phyloP scores from a whole-genome alignment of 2,797 vertebrate species.

The Ciconia nigra region DNA sequence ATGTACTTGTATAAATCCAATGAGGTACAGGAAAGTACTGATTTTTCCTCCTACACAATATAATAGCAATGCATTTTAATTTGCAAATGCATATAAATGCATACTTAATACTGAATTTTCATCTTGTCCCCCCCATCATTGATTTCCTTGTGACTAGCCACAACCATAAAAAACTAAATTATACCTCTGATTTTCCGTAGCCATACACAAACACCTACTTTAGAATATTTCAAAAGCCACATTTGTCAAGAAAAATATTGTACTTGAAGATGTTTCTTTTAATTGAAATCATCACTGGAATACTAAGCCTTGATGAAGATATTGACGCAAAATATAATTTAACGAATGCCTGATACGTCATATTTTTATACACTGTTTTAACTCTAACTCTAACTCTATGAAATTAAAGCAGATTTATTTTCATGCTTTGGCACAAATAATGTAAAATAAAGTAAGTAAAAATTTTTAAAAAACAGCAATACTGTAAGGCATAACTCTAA shows the following conservation, averaged over 20 bases:
- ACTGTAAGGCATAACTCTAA: not conserved
- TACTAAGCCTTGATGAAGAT: not conserved
- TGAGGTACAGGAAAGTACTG: not conserved
- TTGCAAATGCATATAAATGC: not conserved
- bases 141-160: not conserved
- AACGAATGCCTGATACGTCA: not conserved
- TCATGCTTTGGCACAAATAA: not conserved
- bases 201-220: not conserved
- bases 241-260: not conserved
- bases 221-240: not conserved
- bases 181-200: not conserved
- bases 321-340: not conserved
- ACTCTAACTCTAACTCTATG: not conserved
- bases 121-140: not conserved
- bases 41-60: not conserved
- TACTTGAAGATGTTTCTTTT: not conserved
- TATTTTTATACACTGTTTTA: not conserved
- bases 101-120: not conserved
- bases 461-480: not conserved
- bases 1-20: not conserved
- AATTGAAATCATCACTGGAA: not conserved
- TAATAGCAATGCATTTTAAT: not conserved
- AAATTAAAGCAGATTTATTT: not conserved
- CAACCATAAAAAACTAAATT: not conserved
- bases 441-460: rapidly evolving